Evolutionary conservation across 1,140 invertebrate genomes (phyloP).

Genomic region (Lepidurus arcticus): DNA sequence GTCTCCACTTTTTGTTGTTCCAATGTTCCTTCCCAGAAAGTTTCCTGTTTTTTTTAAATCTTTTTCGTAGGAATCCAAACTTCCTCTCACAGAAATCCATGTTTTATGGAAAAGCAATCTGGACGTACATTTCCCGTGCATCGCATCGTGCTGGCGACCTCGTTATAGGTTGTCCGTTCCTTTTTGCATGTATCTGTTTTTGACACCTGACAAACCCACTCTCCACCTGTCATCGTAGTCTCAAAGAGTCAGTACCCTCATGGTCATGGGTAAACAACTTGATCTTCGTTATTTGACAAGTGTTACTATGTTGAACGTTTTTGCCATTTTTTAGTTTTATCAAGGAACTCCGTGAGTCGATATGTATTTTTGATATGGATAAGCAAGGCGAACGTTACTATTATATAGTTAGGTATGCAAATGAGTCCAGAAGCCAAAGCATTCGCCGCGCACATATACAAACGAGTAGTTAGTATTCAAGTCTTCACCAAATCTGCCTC

Average conservation of each 20-base stretch:
- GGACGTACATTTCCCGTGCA: neutral
- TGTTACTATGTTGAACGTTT: too few relatives aligned
- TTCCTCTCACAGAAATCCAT: neutral
- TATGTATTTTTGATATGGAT: too few relatives aligned
- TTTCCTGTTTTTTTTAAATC: neutral
- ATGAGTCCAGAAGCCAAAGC: too few relatives aligned
- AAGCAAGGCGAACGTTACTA: too few relatives aligned
- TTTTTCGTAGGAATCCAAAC: neutral
- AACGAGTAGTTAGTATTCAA: too few relatives aligned
- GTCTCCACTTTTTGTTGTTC: neutral
- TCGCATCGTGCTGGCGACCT: neutral
- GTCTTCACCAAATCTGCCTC: too few relatives aligned
- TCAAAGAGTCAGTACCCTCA: neutral
- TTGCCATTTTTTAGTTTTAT: too few relatives aligned
- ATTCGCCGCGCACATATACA: too few relatives aligned
- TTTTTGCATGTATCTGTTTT: neutral
- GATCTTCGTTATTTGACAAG: too few relatives aligned
- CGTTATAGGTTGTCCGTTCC: neutral
- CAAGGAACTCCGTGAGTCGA: too few relatives aligned
- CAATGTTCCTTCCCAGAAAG: neutral
- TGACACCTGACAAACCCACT: neutral
- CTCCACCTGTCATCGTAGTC: neutral
- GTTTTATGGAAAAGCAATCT: neutral
- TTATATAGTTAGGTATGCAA: too few relatives aligned
- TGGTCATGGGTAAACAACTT: neutral